These are phyloP conservation scores for Muntiacus reevesi DNA, from an alignment of 2,113 vertebrate genomes.

Conservation along the genomic window DNA sequence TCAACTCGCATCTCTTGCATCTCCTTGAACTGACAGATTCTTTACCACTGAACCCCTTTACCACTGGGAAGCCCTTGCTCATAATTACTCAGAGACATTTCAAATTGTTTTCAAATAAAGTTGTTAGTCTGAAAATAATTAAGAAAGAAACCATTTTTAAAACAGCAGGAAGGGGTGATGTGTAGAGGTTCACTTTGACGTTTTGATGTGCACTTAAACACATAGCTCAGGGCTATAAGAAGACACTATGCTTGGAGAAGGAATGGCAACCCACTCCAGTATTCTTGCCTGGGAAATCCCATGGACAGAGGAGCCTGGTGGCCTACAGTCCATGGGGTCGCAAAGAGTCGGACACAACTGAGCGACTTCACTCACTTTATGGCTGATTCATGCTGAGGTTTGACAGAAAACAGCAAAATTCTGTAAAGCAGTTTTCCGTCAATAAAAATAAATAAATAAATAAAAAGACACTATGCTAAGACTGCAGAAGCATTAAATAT, in stretches of 20 bases:
- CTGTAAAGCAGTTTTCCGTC: no score
- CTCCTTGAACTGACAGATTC: neutral
- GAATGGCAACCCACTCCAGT: no score
- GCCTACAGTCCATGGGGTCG: no score
- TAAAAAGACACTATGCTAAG: neutral
- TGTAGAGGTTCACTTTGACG: neutral
- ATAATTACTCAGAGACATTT: neutral
- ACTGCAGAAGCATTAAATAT: constrained; percentile 55
- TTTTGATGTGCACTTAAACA: constrained; percentile 30
- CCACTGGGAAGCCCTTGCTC: neutral
- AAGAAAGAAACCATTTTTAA: constrained; percentile 28
- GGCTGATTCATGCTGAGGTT: no score
- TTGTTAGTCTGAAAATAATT: constrained; percentile 39
- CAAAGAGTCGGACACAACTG: no score
- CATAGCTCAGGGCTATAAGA: constrained; percentile 32
- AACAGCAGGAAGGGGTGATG: neutral
- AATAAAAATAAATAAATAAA: no score
- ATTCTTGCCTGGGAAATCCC: no score
- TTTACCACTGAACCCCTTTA: neutral
- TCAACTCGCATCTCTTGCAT: neutral
- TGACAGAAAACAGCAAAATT: no score
- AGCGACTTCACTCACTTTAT: no score
- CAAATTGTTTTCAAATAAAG: constrained; percentile 6
- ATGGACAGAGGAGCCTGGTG: no score
- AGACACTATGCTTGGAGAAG: neutral